Evolutionary conservation across 2,888 invertebrate species (phyloP).

Genomic region (Trichogramma evanescens): DNA sequence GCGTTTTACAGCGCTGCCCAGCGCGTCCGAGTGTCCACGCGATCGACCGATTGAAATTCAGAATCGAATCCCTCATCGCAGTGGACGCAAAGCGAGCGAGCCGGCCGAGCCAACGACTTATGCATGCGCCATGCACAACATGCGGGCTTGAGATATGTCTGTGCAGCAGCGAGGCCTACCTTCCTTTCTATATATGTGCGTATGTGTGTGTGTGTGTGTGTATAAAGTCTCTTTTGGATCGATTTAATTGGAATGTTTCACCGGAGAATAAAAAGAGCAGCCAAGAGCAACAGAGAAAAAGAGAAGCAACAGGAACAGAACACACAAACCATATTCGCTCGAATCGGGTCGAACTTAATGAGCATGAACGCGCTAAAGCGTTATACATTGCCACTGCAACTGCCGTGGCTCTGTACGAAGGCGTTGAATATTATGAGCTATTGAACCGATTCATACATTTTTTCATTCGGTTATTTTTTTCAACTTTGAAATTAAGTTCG

Average conservation of each 20-base stretch:
- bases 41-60: conserved; percentile 21
- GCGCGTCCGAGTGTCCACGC: neutral
- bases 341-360: conserved; percentile 24
- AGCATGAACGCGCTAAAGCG: neutral
- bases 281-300: too few relatives aligned
- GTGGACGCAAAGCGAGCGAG: neutral
- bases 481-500: too few relatives aligned
- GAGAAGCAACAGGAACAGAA: too few relatives aligned
- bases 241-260: conserved; percentile 24
- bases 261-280: neutral
- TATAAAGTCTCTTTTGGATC: neutral
- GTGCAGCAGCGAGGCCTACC: neutral
- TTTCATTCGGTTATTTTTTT: too few relatives aligned
- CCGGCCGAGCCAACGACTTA: neutral
- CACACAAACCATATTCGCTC: conserved; percentile 14
- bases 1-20: neutral
- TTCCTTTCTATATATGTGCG: neutral
- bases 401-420: too few relatives aligned
- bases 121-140: too few relatives aligned
- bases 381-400: too few relatives aligned
- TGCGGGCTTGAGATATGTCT: too few relatives aligned
- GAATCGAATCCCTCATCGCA: conserved; percentile 22
- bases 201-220: neutral
- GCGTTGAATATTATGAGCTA: too few relatives aligned
- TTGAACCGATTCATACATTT: too few relatives aligned